phyloP scores from a whole-genome alignment of 2,888 invertebrate species.

The Lottia gigantea region DNA sequence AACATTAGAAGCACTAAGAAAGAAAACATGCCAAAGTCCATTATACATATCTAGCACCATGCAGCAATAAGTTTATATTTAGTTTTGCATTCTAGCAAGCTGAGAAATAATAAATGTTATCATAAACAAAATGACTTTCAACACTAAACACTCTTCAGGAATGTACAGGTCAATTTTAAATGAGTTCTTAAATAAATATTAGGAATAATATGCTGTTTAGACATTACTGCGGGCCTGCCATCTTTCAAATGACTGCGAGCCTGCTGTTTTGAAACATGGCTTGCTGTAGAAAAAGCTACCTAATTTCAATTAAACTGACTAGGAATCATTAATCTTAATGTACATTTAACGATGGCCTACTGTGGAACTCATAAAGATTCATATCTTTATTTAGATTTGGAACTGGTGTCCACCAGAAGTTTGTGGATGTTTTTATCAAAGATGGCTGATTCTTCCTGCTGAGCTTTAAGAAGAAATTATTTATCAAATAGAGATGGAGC shows the following conservation, averaged over 20 bases:
- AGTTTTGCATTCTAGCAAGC: conserved; percentile 2
- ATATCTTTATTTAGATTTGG: conserved; percentile 1
- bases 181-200: too few species aligned
- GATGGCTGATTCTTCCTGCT: neutral
- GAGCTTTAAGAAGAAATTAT: neutral
- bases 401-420: neutral
- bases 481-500: neutral
- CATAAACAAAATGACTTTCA: neutral
- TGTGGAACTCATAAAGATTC: conserved; percentile 7
- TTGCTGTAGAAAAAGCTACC: neutral
- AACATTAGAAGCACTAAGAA: too few species aligned
- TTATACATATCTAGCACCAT: too few species aligned
- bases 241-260: neutral
- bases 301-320: neutral
- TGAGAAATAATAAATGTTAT: conserved; percentile 7
- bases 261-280: conserved; percentile 6
- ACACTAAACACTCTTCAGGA: too few species aligned
- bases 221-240: neutral
- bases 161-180: too few species aligned
- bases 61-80: neutral
- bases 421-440: conserved; percentile 6
- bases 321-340: conserved; percentile 11
- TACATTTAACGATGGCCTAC: neutral
- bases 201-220: too few species aligned
- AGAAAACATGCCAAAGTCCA: too few species aligned